These are phyloP conservation scores for Suricata suricatta DNA, from an alignment of 2,113 vertebrate species.

Conservation along the genomic window DNA sequence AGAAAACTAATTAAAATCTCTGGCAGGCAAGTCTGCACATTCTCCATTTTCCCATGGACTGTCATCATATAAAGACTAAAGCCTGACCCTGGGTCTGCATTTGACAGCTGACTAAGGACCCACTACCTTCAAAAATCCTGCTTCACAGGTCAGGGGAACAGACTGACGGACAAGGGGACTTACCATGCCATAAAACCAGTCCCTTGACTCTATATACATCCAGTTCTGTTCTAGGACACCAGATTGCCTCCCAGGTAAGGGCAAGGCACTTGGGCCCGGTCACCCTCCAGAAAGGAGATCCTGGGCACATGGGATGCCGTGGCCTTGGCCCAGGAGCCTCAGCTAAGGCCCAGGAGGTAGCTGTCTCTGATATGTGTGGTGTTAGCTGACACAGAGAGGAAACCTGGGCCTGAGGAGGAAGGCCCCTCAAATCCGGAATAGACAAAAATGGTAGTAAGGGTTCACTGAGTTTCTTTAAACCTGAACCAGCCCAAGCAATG, in stretches of 20 bases:
- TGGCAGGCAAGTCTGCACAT: neutral
- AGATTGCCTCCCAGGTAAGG: neutral
- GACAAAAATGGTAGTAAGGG: neutral
- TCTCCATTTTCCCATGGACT: neutral
- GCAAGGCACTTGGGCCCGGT: neutral
- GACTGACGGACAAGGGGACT: neutral
- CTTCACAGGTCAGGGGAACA: rapidly evolving
- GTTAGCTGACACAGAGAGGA: neutral
- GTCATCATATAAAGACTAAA: neutral
- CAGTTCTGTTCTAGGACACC: neutral
- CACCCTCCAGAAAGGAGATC: neutral
- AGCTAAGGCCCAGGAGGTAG: neutral
- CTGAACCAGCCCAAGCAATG: neutral
- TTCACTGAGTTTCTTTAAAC: neutral
- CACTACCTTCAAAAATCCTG: neutral
- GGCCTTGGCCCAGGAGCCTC: neutral
- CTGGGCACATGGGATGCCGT: neutral
- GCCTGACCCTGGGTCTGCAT: neutral
- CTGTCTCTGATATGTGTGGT: neutral
- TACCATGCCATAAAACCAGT: neutral
- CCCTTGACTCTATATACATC: neutral
- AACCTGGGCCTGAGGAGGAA: neutral
- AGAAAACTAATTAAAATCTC: neutral
- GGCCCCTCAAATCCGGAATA: neutral
- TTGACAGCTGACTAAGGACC: neutral